Evolutionary conservation across 2,888 invertebrate species (phyloP).

Genomic region (Macrophya annulata): DNA sequence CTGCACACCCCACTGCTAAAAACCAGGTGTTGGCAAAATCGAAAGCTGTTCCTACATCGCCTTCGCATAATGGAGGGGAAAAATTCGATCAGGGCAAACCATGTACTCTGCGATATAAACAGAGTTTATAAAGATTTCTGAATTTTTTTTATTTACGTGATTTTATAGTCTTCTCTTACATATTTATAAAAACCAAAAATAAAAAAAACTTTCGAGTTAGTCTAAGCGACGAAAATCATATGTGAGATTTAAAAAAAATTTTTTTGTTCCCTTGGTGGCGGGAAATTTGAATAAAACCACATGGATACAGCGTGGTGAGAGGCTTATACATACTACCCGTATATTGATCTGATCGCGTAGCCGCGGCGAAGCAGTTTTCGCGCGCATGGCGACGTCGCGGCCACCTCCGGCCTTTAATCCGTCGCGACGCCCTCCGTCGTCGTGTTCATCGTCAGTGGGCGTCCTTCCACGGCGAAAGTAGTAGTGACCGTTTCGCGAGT

Average conservation of each 20-base stretch:
- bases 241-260: no score
- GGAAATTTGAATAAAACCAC: slow-evolving; percentile 42
- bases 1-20: not conserved
- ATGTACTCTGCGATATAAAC: not conserved
- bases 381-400: slow-evolving; percentile 73
- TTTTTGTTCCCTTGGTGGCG: slow-evolving; percentile 31
- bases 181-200: not conserved
- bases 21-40: slow-evolving; percentile 35
- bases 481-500: not conserved
- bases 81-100: not conserved
- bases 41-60: slow-evolving; percentile 6
- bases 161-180: not conserved
- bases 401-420: slow-evolving; percentile 74
- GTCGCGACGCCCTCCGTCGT: slow-evolving; percentile 71
- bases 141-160: not conserved
- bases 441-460: slow-evolving; percentile 58
- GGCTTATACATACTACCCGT: slow-evolving; percentile 68
- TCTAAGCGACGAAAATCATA: not conserved
- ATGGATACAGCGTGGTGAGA: slow-evolving; percentile 64
- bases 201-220: not conserved
- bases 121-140: not conserved
- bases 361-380: slow-evolving; percentile 60
- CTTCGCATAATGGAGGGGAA: not conserved
- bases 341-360: slow-evolving; percentile 74
- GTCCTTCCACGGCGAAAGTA: slow-evolving; percentile 50